Evolutionary conservation across 2,888 invertebrate genomes (phyloP).

Genomic region (Syritta pipiens): DNA sequence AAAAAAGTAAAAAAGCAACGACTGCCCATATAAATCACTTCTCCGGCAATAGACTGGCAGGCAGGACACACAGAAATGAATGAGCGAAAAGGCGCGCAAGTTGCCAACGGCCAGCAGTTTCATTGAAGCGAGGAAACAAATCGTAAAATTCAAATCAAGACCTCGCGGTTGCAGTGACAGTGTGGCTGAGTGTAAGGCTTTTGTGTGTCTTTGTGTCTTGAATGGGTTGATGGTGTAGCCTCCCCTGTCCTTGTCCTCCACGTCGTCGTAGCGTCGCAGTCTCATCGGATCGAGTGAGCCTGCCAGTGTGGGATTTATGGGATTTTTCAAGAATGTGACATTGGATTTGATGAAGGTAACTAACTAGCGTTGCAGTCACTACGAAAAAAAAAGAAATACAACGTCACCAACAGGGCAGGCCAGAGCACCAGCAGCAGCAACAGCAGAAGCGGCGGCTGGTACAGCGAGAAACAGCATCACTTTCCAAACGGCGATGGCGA

Average conservation of each 20-base stretch:
- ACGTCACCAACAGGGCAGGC: background rate
- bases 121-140: slow-evolving; percentile 49
- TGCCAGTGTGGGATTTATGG: slow-evolving; percentile 61
- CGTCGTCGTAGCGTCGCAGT: too few species aligned
- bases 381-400: background rate
- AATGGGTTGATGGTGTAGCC: too few species aligned
- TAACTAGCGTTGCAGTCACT: slow-evolving; percentile 41
- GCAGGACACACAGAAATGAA: slow-evolving; percentile 45
- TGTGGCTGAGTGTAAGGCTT: background rate
- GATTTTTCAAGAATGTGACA: slow-evolving; percentile 62
- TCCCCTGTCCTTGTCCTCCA: slow-evolving; percentile 3
- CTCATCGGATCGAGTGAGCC: slow-evolving; percentile 6
- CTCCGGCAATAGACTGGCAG: slow-evolving; percentile 44
- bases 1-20: slow-evolving; percentile 38
- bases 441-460: too few species aligned
- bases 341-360: slow-evolving; percentile 65
- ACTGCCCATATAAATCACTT: slow-evolving; percentile 63
- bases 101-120: slow-evolving; percentile 6
- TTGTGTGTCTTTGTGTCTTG: slow-evolving; percentile 17
- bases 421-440: slow-evolving; percentile 16
- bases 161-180: slow-evolving; percentile 39
- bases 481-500: slow-evolving; percentile 30
- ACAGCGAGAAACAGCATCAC: too few species aligned
- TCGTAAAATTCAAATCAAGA: slow-evolving; percentile 63
- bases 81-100: slow-evolving; percentile 49